A percentile compares a stretch with the other conserved stretches of the same genome.
These are phyloP conservation scores for Cebidichthys violaceus DNA, from an alignment of 2,113 vertebrate species.

Conservation along the genomic window DNA sequence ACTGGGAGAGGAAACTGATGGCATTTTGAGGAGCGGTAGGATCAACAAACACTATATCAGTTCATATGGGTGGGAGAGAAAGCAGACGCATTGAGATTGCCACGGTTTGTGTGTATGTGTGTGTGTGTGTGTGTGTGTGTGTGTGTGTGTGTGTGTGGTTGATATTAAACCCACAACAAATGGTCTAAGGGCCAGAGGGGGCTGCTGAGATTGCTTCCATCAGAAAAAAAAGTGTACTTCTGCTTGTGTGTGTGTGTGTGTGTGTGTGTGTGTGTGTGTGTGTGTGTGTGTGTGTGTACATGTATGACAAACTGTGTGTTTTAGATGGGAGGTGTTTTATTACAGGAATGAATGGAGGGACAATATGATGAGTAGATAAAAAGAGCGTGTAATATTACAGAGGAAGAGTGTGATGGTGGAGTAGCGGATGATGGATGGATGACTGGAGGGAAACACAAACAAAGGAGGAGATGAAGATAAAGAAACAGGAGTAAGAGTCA, in stretches of 20 bases:
- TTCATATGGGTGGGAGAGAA: conserved; percentile 28
- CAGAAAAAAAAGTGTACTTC: neutral
- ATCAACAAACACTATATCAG: conserved; percentile 29
- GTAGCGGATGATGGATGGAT: neutral
- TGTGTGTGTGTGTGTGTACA: neutral
- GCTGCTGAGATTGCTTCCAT: conserved; percentile 43
- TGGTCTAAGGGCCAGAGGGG: conserved; percentile 22
- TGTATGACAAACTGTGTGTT: conserved; percentile 13
- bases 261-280: neutral
- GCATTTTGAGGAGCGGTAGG: conserved; percentile 10
- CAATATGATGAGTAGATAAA: neutral
- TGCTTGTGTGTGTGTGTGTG: neutral
- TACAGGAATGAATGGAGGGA: neutral
- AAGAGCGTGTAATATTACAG: neutral
- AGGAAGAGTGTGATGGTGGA: neutral
- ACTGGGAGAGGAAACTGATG: conserved; percentile 2
- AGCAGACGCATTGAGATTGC: conserved; percentile 8
- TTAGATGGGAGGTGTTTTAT: conserved; percentile 16
- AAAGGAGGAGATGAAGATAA: neutral
- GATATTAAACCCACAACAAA: conserved; percentile 68
- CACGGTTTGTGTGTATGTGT: neutral
- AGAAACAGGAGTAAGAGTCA: neutral
- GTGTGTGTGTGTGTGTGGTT: conserved; percentile 2
- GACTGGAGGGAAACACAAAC: neutral
- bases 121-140: neutral